Evolutionary conservation across 2,888 invertebrate genomes (phyloP).

Genomic region (Drosophila paracracens): DNA sequence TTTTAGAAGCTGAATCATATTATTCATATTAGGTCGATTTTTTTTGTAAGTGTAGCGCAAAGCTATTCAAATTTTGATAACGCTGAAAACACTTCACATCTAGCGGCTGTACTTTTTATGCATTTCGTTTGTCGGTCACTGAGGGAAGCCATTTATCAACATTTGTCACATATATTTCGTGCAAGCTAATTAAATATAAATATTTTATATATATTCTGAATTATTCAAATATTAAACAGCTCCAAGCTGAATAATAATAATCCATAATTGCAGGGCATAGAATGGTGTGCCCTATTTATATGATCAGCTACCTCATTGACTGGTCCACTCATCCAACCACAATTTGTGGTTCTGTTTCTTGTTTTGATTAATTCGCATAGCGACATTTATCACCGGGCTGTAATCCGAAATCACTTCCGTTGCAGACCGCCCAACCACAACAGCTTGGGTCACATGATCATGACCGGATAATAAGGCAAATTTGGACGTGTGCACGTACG

Average conservation of each 20-base stretch:
- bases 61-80: constrained; percentile 33
- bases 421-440: constrained; percentile 37
- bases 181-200: constrained; percentile 65
- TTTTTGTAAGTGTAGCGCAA: neutral
- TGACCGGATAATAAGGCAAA: constrained; percentile 66
- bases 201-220: constrained; percentile 42
- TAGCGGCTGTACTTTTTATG: constrained; percentile 37
- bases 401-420: constrained; percentile 57
- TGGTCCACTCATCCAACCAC: neutral
- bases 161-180: constrained; percentile 59
- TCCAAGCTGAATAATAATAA: neutral
- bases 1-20: neutral
- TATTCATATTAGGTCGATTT: neutral
- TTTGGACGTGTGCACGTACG: constrained; percentile 74
- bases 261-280: neutral
- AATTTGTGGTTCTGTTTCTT: constrained; percentile 2
- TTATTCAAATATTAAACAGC: constrained; percentile 18
- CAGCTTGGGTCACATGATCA: constrained; percentile 34
- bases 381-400: constrained; percentile 30
- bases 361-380: constrained; percentile 56
- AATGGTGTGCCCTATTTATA: neutral
- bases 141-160: constrained; percentile 74
- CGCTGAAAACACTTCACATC: constrained; percentile 50
- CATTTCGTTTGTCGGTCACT: constrained; percentile 41
- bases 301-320: constrained; percentile 18